A percentile compares a stretch with the other conserved stretches of the same genome.
These are phyloP conservation scores for Zosterops pallidus DNA, from an alignment of 2,113 vertebrate genomes.

Conservation along the genomic window DNA sequence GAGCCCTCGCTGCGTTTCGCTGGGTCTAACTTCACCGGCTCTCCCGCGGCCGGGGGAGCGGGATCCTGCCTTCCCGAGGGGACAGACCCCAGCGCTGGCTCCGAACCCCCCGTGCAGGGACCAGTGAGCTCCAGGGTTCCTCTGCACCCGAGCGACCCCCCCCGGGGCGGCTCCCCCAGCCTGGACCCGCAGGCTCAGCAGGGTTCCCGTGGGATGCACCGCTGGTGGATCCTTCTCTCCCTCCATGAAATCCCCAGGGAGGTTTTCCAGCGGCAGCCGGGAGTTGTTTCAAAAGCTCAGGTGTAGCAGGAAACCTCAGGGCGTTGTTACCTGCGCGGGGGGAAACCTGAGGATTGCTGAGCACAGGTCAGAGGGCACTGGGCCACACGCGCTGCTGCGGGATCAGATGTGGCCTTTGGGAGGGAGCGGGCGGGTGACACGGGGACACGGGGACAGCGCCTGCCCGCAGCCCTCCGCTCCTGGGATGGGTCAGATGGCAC, in stretches of 20 bases:
- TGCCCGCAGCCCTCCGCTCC: background rate
- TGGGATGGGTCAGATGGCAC: background rate
- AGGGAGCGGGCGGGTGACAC: background rate
- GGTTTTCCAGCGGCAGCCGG: background rate
- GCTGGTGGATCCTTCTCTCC: accelerated
- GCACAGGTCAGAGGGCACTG: background rate
- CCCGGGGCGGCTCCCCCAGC: background rate
- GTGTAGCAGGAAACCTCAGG: background rate
- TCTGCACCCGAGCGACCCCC: accelerated
- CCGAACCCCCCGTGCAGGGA: accelerated
- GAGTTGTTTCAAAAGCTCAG: background rate
- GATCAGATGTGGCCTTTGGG: background rate
- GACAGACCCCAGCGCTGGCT: background rate
- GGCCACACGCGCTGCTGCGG: background rate
- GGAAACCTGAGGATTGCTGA: slow-evolving; percentile 4
- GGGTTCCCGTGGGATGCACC: background rate
- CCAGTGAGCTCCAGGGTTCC: accelerated
- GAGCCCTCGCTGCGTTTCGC: background rate
- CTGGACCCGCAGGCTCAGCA: background rate
- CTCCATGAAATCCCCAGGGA: background rate
- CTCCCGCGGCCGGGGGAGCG: background rate
- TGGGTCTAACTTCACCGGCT: background rate
- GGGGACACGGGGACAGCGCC: background rate
- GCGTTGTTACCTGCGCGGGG: background rate
- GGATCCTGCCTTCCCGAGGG: background rate